Evolutionary conservation across 2,113 vertebrate genomes (phyloP), one percentile per base, ranked within the genome.

Genomic region (Struthio camelus): DNA sequence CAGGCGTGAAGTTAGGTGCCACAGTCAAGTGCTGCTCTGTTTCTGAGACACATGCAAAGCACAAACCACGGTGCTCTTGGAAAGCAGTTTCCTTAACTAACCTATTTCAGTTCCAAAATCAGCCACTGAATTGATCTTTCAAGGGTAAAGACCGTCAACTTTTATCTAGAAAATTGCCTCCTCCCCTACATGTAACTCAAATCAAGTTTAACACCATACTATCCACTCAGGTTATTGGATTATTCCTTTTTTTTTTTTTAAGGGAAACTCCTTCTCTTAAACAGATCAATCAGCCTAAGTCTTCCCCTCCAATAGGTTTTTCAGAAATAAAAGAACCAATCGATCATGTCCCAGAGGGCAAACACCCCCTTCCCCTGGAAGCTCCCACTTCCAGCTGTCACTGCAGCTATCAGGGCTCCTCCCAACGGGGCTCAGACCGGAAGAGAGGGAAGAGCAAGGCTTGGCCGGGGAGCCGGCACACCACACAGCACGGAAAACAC

Each of bases 351-450:
- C 67, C 2, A 3, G 56, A 91, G 27, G 16, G 28, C 40, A 84
- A 93, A 86, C 54, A 53, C 19, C 19, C 36, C 58, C 62, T 96
- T 82, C 66, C 73, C 80, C 25, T 1, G 2, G 59, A 71, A 90
- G 59, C 13, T 54, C 46, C 65, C 40, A 62, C 23, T 76, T 71
- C 58, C 79, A 85, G 62, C 72, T 2, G 0, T 0, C 7, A 42
- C 61, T 48, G 34, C 28, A 75, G 56, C 19, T 38, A 64, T 19
- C 46, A 8, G 4, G 46, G 59, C 28, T 91, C 27, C 69, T 73
- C 46, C 71, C 0, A 0, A 56, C 24, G 65, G 3, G 4, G 22
- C 1, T 4, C 22, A 36, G 30, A 36, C 36, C 5, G 7, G 65
- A 66, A 11, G 22, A 87, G 65, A 2, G 2, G 61, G 71, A 65